Conservation (phyloP, 2,113 vertebrate species). For the Ceyx cyanopectus region DNA sequence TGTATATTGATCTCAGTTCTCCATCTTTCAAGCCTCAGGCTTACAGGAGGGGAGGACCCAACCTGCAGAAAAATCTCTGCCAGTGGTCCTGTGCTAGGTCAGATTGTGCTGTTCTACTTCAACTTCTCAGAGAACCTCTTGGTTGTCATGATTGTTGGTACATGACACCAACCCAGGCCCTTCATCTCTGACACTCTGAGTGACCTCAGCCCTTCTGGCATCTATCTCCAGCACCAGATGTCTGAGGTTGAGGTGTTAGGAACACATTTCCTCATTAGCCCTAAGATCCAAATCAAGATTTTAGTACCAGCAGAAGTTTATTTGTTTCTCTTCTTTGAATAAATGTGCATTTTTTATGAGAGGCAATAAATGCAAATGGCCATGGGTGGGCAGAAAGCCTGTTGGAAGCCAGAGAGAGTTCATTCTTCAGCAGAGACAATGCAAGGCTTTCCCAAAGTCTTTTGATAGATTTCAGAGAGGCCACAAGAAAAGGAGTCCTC, state of each 20-base stretch:
- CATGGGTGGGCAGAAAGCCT: not conserved
- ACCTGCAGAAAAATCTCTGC: not conserved
- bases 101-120: not conserved
- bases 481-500: not conserved
- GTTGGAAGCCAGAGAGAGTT: not conserved
- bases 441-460: not conserved
- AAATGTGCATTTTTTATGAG: conserved; percentile 17
- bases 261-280: conserved; percentile 15
- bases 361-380: not conserved
- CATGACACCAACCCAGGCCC: not conserved
- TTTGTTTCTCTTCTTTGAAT: conserved; percentile 34
- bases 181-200: not conserved
- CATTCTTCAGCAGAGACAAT: not conserved
- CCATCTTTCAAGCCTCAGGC: not conserved
- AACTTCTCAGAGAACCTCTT: not conserved
- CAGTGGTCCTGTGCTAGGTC: not conserved
- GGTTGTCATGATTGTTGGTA: fast-evolving
- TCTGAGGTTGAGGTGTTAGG: not conserved
- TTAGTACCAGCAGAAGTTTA: not conserved
- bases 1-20: not conserved
- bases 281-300: conserved; percentile 13
- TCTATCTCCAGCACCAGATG: not conserved
- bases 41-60: not conserved
- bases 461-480: conserved; percentile 1
- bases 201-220: not conserved